phyloP scores from a whole-genome alignment of 1,140 invertebrate genomes.

The Diachasmimorpha longicaudata region DNA sequence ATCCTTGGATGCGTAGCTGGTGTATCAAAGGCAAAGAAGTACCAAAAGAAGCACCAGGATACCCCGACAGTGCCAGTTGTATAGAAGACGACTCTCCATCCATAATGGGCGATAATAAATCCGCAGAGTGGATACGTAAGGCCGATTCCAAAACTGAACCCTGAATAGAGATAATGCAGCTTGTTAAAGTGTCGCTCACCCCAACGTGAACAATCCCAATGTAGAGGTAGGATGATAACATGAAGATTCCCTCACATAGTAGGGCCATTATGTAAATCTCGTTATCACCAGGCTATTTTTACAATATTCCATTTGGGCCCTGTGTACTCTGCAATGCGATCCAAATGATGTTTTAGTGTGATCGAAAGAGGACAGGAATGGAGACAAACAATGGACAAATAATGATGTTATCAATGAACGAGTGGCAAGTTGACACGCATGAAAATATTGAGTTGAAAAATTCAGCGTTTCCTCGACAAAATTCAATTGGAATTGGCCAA shows the following conservation, averaged over 20 bases:
- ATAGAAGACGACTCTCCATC: constrained; percentile 74
- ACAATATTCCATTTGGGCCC: constrained; percentile 22
- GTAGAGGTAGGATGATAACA: constrained; percentile 11
- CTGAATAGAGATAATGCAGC: constrained; percentile 63
- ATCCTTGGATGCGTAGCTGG: constrained; percentile 79
- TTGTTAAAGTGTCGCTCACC: constrained; percentile 58
- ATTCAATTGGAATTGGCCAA: no score
- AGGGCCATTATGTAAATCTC: background rate
- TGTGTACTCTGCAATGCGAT: constrained; percentile 57
- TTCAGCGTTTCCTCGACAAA: no score
- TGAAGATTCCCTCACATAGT: background rate
- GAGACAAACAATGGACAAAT: background rate
- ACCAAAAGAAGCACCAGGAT: constrained; percentile 75
- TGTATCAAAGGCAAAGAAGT: constrained; percentile 75
- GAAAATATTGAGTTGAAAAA: no score
- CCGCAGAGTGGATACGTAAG: constrained; percentile 75
- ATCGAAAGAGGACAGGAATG: background rate
- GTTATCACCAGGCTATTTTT: constrained; percentile 5
- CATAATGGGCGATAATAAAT: constrained; percentile 71
- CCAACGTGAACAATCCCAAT: constrained; percentile 40
- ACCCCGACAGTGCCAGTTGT: constrained; percentile 74
- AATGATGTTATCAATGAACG: constrained; percentile 43
- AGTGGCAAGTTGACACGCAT: constrained; percentile 6
- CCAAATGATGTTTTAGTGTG: constrained; percentile 51
- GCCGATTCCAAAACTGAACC: constrained; percentile 77